A percentile compares a stretch with the other conserved stretches of the same genome.
These are phyloP conservation scores for Bos indicus DNA, from an alignment of 2,113 vertebrate species.

Conservation along the genomic window DNA sequence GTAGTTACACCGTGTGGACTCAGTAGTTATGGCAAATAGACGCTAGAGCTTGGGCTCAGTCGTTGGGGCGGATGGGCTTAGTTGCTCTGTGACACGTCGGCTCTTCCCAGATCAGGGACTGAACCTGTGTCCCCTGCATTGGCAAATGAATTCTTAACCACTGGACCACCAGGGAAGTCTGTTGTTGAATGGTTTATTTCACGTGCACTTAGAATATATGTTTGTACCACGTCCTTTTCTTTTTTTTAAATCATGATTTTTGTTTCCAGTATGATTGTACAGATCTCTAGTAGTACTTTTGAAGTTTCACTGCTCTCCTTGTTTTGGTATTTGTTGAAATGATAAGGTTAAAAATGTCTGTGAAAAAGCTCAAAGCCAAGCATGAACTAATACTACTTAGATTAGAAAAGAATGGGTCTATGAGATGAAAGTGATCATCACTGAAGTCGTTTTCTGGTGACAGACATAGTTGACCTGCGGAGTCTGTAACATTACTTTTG, in stretches of 20 bases:
- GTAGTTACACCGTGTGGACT: neutral
- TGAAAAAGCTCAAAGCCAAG: neutral
- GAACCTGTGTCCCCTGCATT: neutral
- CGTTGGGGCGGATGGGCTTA: neutral
- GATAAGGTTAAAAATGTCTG: neutral
- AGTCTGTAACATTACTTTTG: neutral
- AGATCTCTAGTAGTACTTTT: neutral
- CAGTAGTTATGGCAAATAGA: neutral
- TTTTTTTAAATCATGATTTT: neutral
- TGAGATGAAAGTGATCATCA: neutral
- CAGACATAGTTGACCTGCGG: neutral
- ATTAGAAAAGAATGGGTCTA: neutral
- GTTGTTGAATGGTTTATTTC: neutral
- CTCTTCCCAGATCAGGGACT: neutral
- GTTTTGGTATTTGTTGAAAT: neutral
- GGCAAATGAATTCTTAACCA: neutral
- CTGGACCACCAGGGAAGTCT: neutral
- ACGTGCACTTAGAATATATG: neutral
- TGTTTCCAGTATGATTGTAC: neutral
- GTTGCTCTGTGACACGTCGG: neutral
- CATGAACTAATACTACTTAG: neutral
- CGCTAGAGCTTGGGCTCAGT: neutral
- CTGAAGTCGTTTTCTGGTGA: neutral
- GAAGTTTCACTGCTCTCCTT: neutral
- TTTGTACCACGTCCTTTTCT: neutral